A percentile compares a stretch with the other conserved stretches of the same genome.
Evolutionary conservation across 2,797 vertebrate genomes (phyloP).

Genomic region (Avahi laniger): DNA sequence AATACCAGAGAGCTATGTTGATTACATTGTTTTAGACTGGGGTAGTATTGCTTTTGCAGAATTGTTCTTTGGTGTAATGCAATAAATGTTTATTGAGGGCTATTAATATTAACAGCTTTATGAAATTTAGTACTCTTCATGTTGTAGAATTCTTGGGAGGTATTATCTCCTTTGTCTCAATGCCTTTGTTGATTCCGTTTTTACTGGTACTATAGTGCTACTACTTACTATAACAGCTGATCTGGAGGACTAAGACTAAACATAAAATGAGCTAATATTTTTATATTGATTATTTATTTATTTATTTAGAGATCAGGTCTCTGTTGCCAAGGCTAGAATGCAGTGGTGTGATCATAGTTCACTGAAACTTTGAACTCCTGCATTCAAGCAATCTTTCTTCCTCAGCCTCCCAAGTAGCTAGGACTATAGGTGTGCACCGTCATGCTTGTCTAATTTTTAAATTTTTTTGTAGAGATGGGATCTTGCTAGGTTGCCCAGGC

Average conservation of each 20-base stretch:
- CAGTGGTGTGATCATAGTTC: no score
- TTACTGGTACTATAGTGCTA: not conserved
- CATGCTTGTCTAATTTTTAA: no score
- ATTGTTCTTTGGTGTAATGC: constrained; percentile 55
- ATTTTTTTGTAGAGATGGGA: no score
- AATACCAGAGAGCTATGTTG: constrained; percentile 43
- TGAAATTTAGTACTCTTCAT: constrained; percentile 31
- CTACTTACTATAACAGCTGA: not conserved
- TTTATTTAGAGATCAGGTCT: not conserved
- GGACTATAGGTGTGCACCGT: no score
- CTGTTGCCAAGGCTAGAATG: not conserved
- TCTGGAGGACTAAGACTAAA: not conserved
- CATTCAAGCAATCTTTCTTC: no score
- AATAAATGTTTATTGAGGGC: constrained; percentile 39
- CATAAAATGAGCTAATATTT: constrained; percentile 19
- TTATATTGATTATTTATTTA: not conserved
- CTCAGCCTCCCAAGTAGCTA: no score
- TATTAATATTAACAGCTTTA: constrained; percentile 57
- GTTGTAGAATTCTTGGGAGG: not conserved
- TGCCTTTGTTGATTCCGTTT: not conserved
- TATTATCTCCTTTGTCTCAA: constrained; percentile 31
- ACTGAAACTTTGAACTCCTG: no score
- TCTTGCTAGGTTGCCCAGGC: not conserved
- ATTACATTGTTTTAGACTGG: constrained; percentile 46
- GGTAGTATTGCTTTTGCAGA: constrained; percentile 27